Evolutionary conservation across 2,797 vertebrate species (phyloP).

Genomic region (Labeo calbasu): DNA sequence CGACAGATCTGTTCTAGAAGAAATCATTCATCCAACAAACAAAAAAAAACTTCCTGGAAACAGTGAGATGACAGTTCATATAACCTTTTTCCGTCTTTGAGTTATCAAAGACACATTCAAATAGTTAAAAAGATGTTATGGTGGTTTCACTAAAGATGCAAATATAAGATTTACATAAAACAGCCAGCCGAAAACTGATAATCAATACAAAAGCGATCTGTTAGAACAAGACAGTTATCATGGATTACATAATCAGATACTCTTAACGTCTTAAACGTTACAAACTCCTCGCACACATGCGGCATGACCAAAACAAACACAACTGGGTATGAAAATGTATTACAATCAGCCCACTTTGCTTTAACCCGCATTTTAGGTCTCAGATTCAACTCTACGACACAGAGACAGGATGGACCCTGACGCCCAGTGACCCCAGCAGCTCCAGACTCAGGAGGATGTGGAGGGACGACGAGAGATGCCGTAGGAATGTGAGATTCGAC

Average conservation of each 20-base stretch:
- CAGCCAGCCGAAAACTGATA: conserved; percentile 67
- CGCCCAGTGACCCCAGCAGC: conserved; percentile 64
- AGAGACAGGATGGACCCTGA: conserved; percentile 66
- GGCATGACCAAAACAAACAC: neutral
- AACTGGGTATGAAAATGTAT: neutral
- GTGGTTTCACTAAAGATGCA: conserved; percentile 76
- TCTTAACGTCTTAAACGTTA: neutral
- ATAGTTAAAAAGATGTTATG: conserved; percentile 74
- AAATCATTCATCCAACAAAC: neutral
- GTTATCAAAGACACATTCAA: conserved; percentile 68
- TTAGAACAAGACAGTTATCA: neutral
- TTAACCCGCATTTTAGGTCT: conserved; percentile 39
- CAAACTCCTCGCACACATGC: neutral
- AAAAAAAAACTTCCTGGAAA: neutral
- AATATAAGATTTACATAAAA: conserved; percentile 78
- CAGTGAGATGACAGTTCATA: neutral
- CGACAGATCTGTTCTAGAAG: neutral
- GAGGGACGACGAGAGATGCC: conserved; percentile 65
- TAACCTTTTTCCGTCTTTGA: neutral
- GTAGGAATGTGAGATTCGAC: conserved; percentile 66
- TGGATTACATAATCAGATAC: neutral
- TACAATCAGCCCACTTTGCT: neutral
- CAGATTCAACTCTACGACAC: conserved; percentile 59
- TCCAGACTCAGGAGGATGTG: conserved; percentile 57
- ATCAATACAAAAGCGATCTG: conserved; percentile 70